Conservation (phyloP, 2,113 vertebrate genomes). For the Elephantulus edwardii region DNA sequence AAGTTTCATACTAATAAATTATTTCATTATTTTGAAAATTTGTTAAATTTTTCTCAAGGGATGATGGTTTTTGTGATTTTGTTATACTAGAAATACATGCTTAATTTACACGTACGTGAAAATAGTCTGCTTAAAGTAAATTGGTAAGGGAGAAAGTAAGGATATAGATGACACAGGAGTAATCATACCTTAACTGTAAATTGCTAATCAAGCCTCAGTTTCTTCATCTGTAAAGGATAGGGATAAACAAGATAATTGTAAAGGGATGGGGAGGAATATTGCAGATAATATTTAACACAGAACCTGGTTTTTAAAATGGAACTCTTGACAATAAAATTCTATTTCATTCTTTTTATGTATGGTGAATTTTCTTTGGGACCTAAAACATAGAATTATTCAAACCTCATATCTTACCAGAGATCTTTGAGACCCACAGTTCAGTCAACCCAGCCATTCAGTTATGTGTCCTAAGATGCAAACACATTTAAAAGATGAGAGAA, state of each 20-base stretch:
- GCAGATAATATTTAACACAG: slow-evolving; percentile 14
- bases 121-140: slow-evolving; percentile 32
- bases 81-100: not conserved
- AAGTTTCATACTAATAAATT: slow-evolving; percentile 18
- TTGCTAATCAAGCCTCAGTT: not conserved
- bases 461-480: too few relatives aligned
- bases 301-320: not conserved
- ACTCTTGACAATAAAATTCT: not conserved
- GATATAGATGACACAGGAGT: not conserved
- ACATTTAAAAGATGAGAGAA: too few relatives aligned
- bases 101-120: slow-evolving; percentile 1
- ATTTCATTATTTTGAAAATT: not conserved
- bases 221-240: slow-evolving; percentile 25
- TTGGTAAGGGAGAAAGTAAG: not conserved
- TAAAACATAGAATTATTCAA: slow-evolving; percentile 15
- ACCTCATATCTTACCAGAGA: not conserved
- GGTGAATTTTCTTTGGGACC: slow-evolving; percentile 36
- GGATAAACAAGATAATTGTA: too few relatives aligned
- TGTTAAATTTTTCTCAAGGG: not conserved
- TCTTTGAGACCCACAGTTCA: slow-evolving; percentile 2
- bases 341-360: not conserved
- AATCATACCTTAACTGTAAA: not conserved
- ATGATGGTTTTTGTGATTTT: slow-evolving; percentile 31
- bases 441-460: too few relatives aligned
- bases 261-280: not conserved